Evolutionary conservation across 2,888 invertebrate genomes (phyloP), one percentile per base, ranked within the genome.

Genomic region (Leucophenga maculata): DNA sequence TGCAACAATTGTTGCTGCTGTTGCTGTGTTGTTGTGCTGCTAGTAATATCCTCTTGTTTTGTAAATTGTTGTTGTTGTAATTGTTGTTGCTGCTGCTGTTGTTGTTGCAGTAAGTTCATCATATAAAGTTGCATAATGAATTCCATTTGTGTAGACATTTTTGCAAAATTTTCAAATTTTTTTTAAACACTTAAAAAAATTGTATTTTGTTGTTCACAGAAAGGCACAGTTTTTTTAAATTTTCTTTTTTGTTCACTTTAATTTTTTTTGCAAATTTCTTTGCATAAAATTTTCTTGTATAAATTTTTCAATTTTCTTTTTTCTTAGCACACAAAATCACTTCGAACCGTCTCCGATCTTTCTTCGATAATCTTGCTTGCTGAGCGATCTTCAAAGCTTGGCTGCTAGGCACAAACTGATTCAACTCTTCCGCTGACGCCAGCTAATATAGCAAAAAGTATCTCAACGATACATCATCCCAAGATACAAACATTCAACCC

Each of bases 21-120:
- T n/a, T 74, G 76, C 20, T 69, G 72, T 44, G 67, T 32, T 62
- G 69, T 20, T 54, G 65, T 66, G 73, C 69, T 71, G 67, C 69
- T 73, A 55, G 67, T 67, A 16, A 67, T 70, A 54, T 72, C 66
- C 67, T 67, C 67, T 32, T 67, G 67, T 50, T 69, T 72, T 11
- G 39, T 32, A 6, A 65, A 60, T 16, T 75, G 78, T 59, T 77
- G 82, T 13, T 77, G 82, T 14, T 78, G 82, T 48, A 78, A 82
- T 9, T 78, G 80, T 4, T 81, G 85, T 11, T 83, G 83, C 8
- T 84, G 86, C 6, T 85, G 84, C 1, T 85, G 84, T 50, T 86
- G 86, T 57, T 87, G 86, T 72, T 87, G 86, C 83, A 87, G 74
- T 75, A 87, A 77, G 72, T 87, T 87, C 86, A 87, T 87, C 87